Evolutionary conservation across 2,797 vertebrate genomes (phyloP).

Genomic region (Scyliorhinus canicula): DNA sequence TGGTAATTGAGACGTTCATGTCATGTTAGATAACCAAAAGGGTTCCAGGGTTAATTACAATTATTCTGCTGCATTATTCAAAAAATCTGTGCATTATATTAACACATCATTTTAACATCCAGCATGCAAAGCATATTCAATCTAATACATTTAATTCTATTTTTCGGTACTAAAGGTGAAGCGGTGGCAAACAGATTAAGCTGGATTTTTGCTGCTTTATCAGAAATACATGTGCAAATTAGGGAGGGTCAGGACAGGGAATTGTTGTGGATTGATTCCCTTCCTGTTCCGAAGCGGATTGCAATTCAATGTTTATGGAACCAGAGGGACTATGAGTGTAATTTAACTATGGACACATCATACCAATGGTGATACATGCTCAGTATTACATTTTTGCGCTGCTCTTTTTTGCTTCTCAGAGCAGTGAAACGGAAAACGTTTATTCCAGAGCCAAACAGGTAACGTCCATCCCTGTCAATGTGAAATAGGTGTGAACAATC

Average conservation of each 20-base stretch:
- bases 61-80: neutral
- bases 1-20: neutral
- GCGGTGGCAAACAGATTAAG: slow-evolving; percentile 9
- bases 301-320: neutral
- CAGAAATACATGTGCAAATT: neutral
- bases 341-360: neutral
- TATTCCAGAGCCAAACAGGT: neutral
- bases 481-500: slow-evolving; percentile 1
- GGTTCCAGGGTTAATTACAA: slow-evolving; percentile 18
- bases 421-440: neutral
- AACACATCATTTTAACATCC: neutral
- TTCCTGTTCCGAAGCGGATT: neutral
- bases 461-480: neutral
- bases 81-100: neutral
- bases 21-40: neutral
- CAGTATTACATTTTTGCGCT: neutral
- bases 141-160: neutral
- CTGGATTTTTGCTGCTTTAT: neutral
- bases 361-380: neutral
- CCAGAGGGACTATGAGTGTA: neutral
- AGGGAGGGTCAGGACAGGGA: too few relatives aligned
- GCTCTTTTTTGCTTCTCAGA: neutral
- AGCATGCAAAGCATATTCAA: neutral
- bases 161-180: neutral
- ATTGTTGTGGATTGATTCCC: neutral